Evolutionary conservation across 1,140 invertebrate genomes (phyloP).

Genomic region (Trichoplusia ni): DNA sequence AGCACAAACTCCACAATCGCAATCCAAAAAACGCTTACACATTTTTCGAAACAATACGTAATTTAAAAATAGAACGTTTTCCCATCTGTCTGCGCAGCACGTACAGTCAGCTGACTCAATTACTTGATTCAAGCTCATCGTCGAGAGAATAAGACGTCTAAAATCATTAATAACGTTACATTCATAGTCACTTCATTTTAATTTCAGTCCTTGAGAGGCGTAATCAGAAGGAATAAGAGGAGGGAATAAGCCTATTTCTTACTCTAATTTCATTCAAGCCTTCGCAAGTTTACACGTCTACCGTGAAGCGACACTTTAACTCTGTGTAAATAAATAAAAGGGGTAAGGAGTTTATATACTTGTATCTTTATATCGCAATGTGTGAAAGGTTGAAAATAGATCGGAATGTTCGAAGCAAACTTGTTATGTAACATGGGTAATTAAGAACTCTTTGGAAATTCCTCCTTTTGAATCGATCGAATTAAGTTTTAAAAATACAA

Average conservation of each 20-base stretch:
- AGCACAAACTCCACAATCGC: no score
- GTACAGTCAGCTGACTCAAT: conserved; percentile 1
- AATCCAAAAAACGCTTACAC: no score
- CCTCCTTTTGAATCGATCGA: no score
- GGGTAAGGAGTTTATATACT: neutral
- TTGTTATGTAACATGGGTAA: no score
- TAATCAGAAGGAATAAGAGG: conserved; percentile 34
- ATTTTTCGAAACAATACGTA: no score
- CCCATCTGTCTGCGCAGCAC: neutral
- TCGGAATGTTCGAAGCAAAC: no score
- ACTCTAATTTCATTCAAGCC: conserved; percentile 40
- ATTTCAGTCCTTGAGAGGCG: conserved; percentile 27
- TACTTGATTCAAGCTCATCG: conserved; percentile 14
- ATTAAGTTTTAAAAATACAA: no score
- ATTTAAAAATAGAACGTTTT: neutral
- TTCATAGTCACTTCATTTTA: conserved; percentile 38
- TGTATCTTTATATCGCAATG: no score
- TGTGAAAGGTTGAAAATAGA: no score
- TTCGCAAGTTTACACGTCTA: conserved; percentile 18
- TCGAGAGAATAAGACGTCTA: conserved; percentile 12
- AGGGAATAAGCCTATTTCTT: conserved; percentile 36
- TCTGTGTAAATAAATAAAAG: conserved; percentile 31
- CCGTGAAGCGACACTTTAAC: conserved; percentile 9
- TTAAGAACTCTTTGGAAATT: no score
- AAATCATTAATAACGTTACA: conserved; percentile 37